Evolutionary conservation across 30 jellyfish, hydroid and myxozoan species (phyloP).

Genomic region (Hydra vulgaris): DNA sequence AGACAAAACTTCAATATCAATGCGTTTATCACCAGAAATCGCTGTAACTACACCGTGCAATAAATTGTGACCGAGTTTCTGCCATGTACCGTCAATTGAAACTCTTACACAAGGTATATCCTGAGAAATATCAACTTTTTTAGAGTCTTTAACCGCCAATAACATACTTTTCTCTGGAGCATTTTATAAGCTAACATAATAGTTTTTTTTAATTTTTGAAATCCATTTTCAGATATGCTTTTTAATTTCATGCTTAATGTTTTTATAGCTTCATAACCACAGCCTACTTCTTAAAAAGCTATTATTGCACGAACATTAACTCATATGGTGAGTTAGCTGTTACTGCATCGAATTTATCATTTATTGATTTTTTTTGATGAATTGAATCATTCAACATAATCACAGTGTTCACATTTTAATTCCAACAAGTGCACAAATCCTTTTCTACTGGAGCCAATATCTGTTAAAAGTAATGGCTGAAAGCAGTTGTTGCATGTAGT

Average conservation of each 20-base stretch:
- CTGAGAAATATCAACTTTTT: neutral
- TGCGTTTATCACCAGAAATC: neutral
- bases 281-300: neutral
- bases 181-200: neutral
- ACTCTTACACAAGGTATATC: neutral
- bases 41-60: neutral
- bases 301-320: neutral
- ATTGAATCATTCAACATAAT: neutral
- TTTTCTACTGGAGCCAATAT: neutral
- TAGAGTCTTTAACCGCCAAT: neutral
- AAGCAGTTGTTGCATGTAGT: neutral
- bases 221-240: neutral
- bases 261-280: neutral
- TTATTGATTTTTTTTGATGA: neutral
- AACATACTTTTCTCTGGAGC: neutral
- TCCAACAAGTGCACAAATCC: neutral
- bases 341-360: neutral
- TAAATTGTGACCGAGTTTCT: neutral
- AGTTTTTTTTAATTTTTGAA: neutral
- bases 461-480: neutral
- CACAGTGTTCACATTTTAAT: neutral
- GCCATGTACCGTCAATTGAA: neutral
- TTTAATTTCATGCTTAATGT: neutral
- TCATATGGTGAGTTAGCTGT: neutral
- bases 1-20: slow-evolving; percentile 1